Conservation (phyloP, 2,888 invertebrate species). For the Sinodicranocentrus sp. region DNA sequence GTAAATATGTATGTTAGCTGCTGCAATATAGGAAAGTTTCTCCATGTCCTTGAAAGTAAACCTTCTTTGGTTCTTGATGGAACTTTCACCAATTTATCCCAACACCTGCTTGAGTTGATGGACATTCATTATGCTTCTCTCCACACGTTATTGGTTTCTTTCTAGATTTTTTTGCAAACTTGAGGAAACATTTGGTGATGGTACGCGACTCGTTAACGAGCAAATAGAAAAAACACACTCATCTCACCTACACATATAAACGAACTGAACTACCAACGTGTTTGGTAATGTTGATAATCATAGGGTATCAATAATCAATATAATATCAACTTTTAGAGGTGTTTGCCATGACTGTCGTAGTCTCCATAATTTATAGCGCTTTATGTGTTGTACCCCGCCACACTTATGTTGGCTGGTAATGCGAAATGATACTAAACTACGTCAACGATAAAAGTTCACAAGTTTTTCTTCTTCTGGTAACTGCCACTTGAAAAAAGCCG, state of each 20-base stretch:
- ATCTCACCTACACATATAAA: background rate
- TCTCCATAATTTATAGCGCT: background rate
- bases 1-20: background rate
- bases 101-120: conserved; percentile 34
- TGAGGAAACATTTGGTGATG: background rate
- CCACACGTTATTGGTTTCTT: background rate
- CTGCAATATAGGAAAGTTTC: background rate
- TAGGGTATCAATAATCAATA: background rate
- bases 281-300: background rate
- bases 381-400: background rate
- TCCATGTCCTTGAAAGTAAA: conserved; percentile 20
- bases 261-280: background rate
- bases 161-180: too few relatives aligned
- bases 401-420: background rate
- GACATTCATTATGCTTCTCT: conserved; percentile 4
- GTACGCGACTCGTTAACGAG: background rate
- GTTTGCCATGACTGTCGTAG: background rate
- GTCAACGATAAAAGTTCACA: background rate
- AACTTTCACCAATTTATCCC: conserved; percentile 32
- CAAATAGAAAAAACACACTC: too few relatives aligned
- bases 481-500: background rate
- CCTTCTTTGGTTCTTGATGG: conserved; percentile 22
- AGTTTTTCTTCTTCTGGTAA: background rate
- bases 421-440: background rate
- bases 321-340: too few relatives aligned